Conservation (phyloP, 2,888 invertebrate species). For the Ochlodes sylvanus region DNA sequence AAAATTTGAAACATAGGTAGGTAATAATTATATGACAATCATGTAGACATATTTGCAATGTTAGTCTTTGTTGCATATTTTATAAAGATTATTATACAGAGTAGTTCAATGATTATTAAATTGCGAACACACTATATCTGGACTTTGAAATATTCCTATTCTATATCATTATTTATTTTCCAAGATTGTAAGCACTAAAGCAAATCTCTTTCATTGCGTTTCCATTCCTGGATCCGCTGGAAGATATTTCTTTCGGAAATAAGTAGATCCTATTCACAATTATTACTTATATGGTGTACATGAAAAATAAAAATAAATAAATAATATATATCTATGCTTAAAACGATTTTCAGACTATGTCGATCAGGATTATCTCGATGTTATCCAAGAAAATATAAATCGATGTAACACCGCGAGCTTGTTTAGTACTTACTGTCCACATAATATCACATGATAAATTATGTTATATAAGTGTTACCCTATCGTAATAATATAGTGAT, state of each 20-base stretch:
- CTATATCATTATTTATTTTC: no score
- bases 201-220: no score
- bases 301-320: no score
- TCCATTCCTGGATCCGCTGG: no score
- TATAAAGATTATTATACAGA: not conserved
- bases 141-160: not conserved
- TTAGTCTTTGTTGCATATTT: constrained; percentile 6
- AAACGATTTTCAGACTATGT: not conserved
- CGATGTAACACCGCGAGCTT: not conserved
- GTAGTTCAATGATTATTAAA: not conserved
- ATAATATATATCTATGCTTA: not conserved
- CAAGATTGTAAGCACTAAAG: no score
- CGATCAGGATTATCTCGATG: not conserved
- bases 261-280: no score
- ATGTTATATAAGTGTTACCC: constrained; percentile 28
- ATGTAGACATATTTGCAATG: constrained; percentile 20
- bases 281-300: no score
- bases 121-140: not conserved
- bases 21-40: not conserved
- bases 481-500: constrained; percentile 27
- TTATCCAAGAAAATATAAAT: not conserved
- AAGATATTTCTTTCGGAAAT: no score
- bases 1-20: constrained; percentile 13
- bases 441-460: constrained; percentile 26
- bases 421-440: not conserved